phyloP scores from a whole-genome alignment of 2,797 vertebrate genomes.

The Megalops cyprinoides region DNA sequence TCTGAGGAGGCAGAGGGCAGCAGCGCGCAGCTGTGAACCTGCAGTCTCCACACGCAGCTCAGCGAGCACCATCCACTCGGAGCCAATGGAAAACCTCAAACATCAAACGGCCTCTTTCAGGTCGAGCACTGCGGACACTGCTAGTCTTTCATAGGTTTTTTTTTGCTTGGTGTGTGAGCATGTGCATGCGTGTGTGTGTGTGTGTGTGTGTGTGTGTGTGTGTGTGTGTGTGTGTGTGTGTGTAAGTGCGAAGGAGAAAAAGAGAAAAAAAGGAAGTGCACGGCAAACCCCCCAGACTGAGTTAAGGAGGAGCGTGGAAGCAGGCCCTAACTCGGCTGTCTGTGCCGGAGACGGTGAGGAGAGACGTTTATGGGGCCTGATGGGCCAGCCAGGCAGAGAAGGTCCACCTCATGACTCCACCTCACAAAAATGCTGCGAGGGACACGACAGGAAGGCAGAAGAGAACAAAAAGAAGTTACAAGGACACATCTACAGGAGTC shows the following conservation, averaged over 20 bases:
- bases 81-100: background rate
- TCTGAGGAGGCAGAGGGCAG: background rate
- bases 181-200: background rate
- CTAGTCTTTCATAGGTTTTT: background rate
- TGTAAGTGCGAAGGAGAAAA: background rate
- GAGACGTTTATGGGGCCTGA: slow-evolving; percentile 3
- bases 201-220: too few relatives aligned
- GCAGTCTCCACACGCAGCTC: background rate
- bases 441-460: background rate
- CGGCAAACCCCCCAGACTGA: background rate
- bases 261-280: background rate
- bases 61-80: background rate
- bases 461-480: background rate
- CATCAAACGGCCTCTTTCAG: background rate
- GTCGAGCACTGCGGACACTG: background rate
- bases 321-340: background rate
- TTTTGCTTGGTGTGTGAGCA: too few relatives aligned
- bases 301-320: background rate
- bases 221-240: background rate
- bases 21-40: background rate
- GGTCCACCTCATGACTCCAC: slow-evolving; percentile 1
- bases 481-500: background rate
- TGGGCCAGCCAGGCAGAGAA: background rate
- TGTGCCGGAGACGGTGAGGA: background rate
- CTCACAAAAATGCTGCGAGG: background rate